Evolutionary conservation across 1,140 invertebrate genomes (phyloP), one percentile per base, ranked within the genome.

Genomic region (Tetragonula clypearis): DNA sequence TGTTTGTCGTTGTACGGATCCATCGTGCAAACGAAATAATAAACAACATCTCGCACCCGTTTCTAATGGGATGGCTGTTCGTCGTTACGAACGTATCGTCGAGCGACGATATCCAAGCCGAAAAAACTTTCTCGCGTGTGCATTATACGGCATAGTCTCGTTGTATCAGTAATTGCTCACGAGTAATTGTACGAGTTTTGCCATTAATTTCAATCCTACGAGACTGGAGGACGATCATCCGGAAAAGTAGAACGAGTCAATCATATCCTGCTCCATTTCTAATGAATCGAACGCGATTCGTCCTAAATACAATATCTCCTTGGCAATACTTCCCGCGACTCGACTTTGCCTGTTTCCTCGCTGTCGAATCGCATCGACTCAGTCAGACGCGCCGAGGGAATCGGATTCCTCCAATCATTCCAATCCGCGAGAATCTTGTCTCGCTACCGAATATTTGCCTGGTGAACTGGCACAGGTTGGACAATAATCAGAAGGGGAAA

Each of bases 21-120:
- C 89, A 88, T 90, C 85, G 85, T 72, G 84, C 76, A 92, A 92
- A 92, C 85, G 91, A 90, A 90, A 92, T 93, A 93, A 92, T 91
- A 91, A 92, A 91, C 86, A 78, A 78, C 84, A 78, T 66, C 83
- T 86, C 79, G 82, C 77, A 73, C 81, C 83, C 80, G 60, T 65
- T 86, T 89, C 72, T 87, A 88, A 90, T 87, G 90, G 88, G 81
- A 90, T 87, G 91, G 84, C 87, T 90, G 87, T 62, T 82, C 85
- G 87, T 55, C 77, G 69, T 66, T 85, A 73, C 78, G 65, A 68
- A 23, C n/a, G 15, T 19, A 56, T 75, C 56, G 41, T 82, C 53
- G 79, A 26, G 65, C 26, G 17, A 85, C 84, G 84, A 21, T 49
- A 56, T 72, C 78, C 78, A 74, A 35, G 19, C 69, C 49, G 55